phyloP scores from a whole-genome alignment of 2,888 invertebrate genomes.

The Isoperla grammatica region DNA sequence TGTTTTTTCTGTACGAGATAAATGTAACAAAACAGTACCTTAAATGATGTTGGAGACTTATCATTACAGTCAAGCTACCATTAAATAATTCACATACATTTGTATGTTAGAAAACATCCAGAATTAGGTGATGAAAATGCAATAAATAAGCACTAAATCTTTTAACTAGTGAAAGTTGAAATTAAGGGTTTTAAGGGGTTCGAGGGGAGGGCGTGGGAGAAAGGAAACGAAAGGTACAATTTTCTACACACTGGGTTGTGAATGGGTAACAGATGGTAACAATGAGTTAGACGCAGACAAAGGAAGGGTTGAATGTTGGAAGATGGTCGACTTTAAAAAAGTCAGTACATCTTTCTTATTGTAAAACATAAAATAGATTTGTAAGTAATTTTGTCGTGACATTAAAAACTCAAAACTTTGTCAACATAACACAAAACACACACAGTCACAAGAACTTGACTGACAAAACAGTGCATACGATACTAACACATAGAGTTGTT shows the following conservation, averaged over 20 bases:
- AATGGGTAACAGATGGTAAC: conserved; percentile 48
- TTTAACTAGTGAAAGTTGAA: neutral
- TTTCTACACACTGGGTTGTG: conserved; percentile 42
- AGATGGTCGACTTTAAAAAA: conserved; percentile 12
- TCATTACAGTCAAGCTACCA: neutral
- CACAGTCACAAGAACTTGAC: conserved; percentile 28
- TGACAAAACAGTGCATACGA: conserved; percentile 31
- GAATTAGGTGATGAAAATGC: conserved; percentile 23
- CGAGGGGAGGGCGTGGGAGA: conserved; percentile 36
- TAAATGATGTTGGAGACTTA: too few species aligned
- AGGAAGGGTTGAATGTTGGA: conserved; percentile 52
- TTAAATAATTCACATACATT: conserved; percentile 6
- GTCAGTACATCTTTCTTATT: conserved; percentile 3
- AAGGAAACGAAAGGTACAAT: conserved; percentile 33
- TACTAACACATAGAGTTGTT: conserved; percentile 26
- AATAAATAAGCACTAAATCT: conserved; percentile 27
- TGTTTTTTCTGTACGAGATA: too few species aligned
- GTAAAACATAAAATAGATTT: neutral
- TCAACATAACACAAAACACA: conserved; percentile 24
- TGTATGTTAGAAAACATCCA: conserved; percentile 22
- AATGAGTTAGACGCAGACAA: conserved; percentile 78
- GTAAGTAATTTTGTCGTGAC: neutral
- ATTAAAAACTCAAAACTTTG: conserved; percentile 8
- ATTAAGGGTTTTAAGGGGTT: conserved; percentile 45
- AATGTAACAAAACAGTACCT: too few species aligned